These are phyloP conservation scores for Thryonomys swinderianus DNA, from an alignment of 2,113 vertebrate species.

Conservation along the genomic window DNA sequence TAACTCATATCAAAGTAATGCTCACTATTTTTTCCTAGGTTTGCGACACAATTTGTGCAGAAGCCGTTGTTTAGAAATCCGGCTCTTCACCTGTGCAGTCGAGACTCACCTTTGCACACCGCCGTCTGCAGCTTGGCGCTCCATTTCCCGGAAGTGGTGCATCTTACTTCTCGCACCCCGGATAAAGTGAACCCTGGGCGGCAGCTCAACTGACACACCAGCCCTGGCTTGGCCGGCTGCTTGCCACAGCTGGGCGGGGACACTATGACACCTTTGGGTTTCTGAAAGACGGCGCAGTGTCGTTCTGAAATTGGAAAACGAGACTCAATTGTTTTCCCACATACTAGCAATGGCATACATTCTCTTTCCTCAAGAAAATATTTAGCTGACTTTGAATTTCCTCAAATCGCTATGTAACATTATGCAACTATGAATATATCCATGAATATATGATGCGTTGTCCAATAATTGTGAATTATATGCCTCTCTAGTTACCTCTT, in stretches of 20 bases:
- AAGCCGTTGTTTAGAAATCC: not conserved
- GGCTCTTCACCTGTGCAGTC: accelerated
- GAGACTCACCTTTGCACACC: constrained; percentile 91
- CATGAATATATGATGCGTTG: not conserved
- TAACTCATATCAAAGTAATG: not conserved
- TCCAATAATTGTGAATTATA: not conserved
- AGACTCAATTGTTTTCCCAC: not conserved
- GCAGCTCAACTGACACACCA: constrained; percentile 91
- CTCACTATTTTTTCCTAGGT: not conserved
- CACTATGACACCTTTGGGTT: constrained; percentile 87
- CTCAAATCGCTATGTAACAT: not conserved
- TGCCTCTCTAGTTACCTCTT: not conserved
- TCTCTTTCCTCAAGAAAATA: not conserved
- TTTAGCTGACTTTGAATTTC: not conserved
- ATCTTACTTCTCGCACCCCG: constrained; percentile 90
- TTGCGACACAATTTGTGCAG: not conserved
- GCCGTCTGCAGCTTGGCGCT: constrained; percentile 89
- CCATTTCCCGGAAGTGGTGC: constrained; percentile 93
- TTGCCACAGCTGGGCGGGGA: constrained; percentile 90
- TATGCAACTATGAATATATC: too few species aligned
- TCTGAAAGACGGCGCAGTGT: constrained; percentile 88
- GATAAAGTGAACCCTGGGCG: constrained; percentile 91
- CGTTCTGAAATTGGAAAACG: constrained; percentile 87
- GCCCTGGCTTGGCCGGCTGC: constrained; percentile 87
- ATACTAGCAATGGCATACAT: not conserved